Evolutionary conservation across 1,140 invertebrate genomes (phyloP).

Genomic region (silkworm (Bombyx mori)): ASM3026992v2 NC_085120.1:5614501-5615000

Average conservation of each 20-base stretch:
- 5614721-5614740: constrained; percentile 51
- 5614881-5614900: too few species aligned
- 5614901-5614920: too few species aligned
- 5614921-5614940: too few species aligned
- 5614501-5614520: constrained; percentile 24
- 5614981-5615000: too few species aligned
- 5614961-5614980: too few species aligned
- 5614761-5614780: constrained; percentile 23
- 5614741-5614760: constrained; percentile 52
- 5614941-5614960: too few species aligned
- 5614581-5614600: constrained; percentile 56
- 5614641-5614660: constrained; percentile 40
- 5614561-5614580: constrained; percentile 52
- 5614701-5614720: constrained; percentile 34
- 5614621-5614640: constrained; percentile 38
- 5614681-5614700: constrained; percentile 18
- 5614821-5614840: constrained; percentile 15
- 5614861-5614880: background rate
- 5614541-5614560: constrained; percentile 39
- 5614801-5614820: constrained; percentile 36
- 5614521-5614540: constrained; percentile 23
- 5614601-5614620: constrained; percentile 33
- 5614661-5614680: constrained; percentile 18
- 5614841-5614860: constrained; percentile 5
- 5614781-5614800: constrained; percentile 49